Evolutionary conservation across 2,113 vertebrate genomes (phyloP).

Genomic region (Oxyura jamaicensis): DNA sequence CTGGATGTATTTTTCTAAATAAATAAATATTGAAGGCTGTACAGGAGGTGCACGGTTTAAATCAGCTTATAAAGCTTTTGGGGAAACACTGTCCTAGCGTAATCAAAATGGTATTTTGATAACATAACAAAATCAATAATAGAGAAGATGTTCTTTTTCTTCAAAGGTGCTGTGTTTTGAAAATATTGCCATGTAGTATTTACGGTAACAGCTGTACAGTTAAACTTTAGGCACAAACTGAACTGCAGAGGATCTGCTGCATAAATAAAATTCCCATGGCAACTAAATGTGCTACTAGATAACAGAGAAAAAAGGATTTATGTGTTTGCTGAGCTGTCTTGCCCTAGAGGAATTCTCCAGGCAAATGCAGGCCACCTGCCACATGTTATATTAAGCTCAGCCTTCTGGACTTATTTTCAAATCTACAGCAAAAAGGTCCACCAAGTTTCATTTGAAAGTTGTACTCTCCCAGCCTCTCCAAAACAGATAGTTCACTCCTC

Average conservation of each 20-base stretch:
- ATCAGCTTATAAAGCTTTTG: constrained; percentile 49
- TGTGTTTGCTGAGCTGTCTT: constrained; percentile 90
- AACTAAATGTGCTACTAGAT: constrained; percentile 89
- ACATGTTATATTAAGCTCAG: constrained; percentile 87
- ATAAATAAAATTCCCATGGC: constrained; percentile 92
- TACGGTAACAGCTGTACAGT: constrained; percentile 82
- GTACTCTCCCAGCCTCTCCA: constrained; percentile 43
- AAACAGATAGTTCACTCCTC: constrained; percentile 65
- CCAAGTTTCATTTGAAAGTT: constrained; percentile 78
- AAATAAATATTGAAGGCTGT: constrained; percentile 13
- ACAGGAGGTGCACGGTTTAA: constrained; percentile 3
- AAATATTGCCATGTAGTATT: constrained; percentile 83
- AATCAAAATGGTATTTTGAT: constrained; percentile 69
- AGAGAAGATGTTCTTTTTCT: constrained; percentile 74
- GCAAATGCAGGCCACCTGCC: constrained; percentile 89
- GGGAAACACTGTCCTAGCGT: constrained; percentile 13
- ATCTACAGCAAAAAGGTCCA: constrained; percentile 76
- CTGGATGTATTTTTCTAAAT: not conserved
- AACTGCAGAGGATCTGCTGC: constrained; percentile 84
- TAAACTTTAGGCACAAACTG: constrained; percentile 87
- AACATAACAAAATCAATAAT: constrained; percentile 72
- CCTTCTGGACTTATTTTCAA: constrained; percentile 83
- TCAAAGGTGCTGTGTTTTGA: constrained; percentile 78
- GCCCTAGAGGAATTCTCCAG: constrained; percentile 90
- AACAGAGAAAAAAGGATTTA: constrained; percentile 89